Evolutionary conservation across 2,797 vertebrate genomes (phyloP).

Genomic region (Acipenser ruthenus): DNA sequence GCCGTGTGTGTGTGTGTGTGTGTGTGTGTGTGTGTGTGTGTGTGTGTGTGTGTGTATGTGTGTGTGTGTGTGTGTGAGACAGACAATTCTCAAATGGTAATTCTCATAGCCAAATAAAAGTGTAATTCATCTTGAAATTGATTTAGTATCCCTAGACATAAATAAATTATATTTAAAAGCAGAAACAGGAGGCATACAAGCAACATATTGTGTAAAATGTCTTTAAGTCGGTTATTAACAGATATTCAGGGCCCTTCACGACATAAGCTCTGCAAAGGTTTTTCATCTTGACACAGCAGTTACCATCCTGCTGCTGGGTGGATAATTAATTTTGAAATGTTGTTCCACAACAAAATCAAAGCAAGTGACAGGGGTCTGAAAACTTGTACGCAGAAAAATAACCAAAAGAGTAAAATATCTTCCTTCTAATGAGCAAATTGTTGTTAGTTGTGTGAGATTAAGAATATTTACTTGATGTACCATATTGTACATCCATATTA

Average conservation of each 20-base stretch:
- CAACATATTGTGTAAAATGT: background rate
- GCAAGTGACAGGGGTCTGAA: background rate
- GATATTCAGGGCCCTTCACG: background rate
- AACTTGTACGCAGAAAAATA: background rate
- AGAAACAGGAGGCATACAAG: background rate
- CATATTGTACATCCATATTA: background rate
- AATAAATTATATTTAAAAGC: background rate
- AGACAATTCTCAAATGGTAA: background rate
- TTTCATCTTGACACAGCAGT: background rate
- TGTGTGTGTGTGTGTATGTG: background rate
- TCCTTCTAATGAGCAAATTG: background rate
- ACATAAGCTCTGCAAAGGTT: background rate
- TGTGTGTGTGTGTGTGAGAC: background rate
- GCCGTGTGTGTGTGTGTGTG: no score
- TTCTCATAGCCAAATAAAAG: conserved; percentile 3
- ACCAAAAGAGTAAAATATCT: background rate
- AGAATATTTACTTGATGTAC: background rate
- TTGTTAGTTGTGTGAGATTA: background rate
- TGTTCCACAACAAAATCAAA: background rate
- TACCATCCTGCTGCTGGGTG: background rate
- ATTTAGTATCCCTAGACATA: conserved; percentile 1
- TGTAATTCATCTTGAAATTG: background rate
- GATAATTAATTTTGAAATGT: background rate
- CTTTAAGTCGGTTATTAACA: conserved; percentile 2
- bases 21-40: no score